These are phyloP conservation scores for Pteropus alecto DNA, from an alignment of 2,113 vertebrate genomes.

Conservation along the genomic window DNA sequence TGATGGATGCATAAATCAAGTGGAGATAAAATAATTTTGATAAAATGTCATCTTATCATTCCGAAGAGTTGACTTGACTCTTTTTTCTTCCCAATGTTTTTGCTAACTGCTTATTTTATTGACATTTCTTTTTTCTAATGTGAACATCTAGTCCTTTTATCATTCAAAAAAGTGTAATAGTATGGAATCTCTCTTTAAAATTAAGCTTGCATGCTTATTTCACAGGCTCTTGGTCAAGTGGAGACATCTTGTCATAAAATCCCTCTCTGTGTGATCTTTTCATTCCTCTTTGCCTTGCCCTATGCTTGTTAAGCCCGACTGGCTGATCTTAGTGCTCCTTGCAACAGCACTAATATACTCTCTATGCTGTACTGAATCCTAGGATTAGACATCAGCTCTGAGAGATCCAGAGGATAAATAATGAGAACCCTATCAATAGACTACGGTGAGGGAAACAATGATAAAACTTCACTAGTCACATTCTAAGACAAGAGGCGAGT, in stretches of 20 bases:
- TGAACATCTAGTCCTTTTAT: background rate
- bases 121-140: background rate
- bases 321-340: background rate
- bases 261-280: background rate
- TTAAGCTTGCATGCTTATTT: background rate
- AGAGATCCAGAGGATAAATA: background rate
- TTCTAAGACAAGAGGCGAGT: background rate
- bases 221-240: background rate
- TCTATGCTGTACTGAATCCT: background rate
- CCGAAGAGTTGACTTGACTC: background rate
- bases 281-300: background rate
- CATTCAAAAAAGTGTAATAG: background rate
- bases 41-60: background rate
- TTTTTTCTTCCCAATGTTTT: constrained; percentile 5
- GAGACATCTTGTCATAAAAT: background rate
- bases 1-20: background rate
- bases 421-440: background rate
- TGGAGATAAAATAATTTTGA: background rate
- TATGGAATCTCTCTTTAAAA: constrained; percentile 15
- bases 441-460: background rate
- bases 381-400: background rate
- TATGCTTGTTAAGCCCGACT: background rate
- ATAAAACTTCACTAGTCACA: background rate
- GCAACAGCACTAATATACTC: background rate
- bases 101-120: background rate